These are phyloP conservation scores for Maconellicoccus hirsutus DNA, from an alignment of 1,140 invertebrate genomes.

Conservation along the genomic window DNA sequence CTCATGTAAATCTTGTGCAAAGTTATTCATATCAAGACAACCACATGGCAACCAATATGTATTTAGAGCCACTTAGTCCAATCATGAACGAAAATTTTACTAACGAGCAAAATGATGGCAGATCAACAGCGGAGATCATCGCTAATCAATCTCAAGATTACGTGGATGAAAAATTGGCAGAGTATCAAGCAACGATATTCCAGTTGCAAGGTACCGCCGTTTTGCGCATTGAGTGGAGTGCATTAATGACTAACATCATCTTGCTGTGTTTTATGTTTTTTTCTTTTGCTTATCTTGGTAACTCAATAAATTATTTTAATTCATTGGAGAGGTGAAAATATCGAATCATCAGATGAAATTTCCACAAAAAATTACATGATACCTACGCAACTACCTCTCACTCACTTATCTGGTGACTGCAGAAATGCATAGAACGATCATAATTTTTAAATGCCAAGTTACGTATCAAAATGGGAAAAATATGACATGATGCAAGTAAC, in stretches of 20 bases:
- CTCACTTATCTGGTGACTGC: too few relatives aligned
- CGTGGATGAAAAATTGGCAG: conserved; percentile 81
- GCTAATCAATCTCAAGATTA: conserved; percentile 87
- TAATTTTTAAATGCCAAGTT: too few relatives aligned
- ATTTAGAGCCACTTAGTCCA: conserved; percentile 54
- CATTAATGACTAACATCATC: conserved; percentile 11
- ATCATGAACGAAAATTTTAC: conserved; percentile 40
- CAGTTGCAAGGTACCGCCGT: conserved; percentile 61
- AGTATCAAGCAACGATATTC: conserved; percentile 84
- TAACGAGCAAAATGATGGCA: conserved; percentile 43
- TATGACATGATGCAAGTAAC: too few relatives aligned
- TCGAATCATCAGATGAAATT: background rate
- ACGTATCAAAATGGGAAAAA: too few relatives aligned
- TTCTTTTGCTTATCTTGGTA: background rate
- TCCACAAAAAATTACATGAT: too few relatives aligned
- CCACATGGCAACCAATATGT: conserved; percentile 42
- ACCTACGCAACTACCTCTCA: too few relatives aligned
- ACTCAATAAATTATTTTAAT: background rate
- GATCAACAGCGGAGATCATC: conserved; percentile 80
- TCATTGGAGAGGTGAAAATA: background rate
- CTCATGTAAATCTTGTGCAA: conserved; percentile 44
- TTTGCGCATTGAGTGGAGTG: background rate
- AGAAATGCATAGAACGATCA: too few relatives aligned
- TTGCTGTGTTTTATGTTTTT: background rate
- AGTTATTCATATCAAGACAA: conserved; percentile 52